Conservation (phyloP, 2,797 vertebrate species). For the Telmatherina bonti region DNA sequence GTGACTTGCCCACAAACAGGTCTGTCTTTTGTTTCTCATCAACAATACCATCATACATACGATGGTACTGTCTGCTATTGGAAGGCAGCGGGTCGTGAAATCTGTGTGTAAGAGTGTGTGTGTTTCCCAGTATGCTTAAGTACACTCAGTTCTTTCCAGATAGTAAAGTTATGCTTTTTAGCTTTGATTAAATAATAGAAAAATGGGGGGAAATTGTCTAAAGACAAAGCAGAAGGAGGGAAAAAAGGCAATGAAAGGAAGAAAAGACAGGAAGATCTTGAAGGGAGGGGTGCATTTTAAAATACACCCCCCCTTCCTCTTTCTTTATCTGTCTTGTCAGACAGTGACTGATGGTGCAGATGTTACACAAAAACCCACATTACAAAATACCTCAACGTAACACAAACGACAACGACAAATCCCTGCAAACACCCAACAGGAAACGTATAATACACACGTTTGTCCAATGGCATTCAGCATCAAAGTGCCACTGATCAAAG, state of each 20-base stretch:
- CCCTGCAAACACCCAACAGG: too few relatives aligned
- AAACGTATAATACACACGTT: too few relatives aligned
- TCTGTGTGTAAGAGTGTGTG: conserved; percentile 12
- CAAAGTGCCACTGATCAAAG: too few relatives aligned
- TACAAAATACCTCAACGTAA: too few relatives aligned
- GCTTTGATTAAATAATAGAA: conserved; percentile 22
- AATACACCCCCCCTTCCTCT: background rate
- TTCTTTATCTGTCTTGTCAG: conserved; percentile 41
- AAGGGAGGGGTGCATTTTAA: conserved; percentile 13
- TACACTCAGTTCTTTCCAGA: conserved; percentile 56
- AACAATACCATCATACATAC: conserved; percentile 64
- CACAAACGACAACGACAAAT: too few relatives aligned
- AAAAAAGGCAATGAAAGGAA: conserved; percentile 33
- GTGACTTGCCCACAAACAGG: conserved; percentile 54
- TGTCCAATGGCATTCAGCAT: too few relatives aligned
- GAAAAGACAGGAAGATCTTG: background rate
- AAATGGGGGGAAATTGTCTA: conserved; percentile 18
- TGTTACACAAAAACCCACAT: too few relatives aligned
- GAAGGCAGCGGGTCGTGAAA: conserved; percentile 56
- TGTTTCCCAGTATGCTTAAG: conserved; percentile 37
- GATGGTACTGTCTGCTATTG: conserved; percentile 41
- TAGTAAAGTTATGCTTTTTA: conserved; percentile 12
- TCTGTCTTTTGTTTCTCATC: conserved; percentile 65
- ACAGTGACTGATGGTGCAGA: conserved; percentile 59
- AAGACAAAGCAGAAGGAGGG: too few relatives aligned